Conservation (phyloP, 2,888 invertebrate species). For the Lasioglossum malachurum region DNA sequence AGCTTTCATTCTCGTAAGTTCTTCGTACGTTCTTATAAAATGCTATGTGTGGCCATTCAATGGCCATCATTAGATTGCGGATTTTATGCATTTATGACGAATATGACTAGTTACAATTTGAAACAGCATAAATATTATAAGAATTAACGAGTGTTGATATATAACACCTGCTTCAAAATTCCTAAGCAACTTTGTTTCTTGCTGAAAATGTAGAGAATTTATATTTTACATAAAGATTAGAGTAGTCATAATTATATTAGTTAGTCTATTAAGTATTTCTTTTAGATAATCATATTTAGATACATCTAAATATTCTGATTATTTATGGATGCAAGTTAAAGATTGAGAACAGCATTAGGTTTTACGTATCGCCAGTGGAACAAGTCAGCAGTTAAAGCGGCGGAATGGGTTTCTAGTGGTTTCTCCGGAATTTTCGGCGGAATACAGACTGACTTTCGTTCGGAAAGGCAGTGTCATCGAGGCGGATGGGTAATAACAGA, state of each 20-base stretch:
- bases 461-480: slow-evolving; percentile 53
- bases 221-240: too few relatives aligned
- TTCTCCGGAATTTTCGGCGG: not conserved
- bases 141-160: too few relatives aligned
- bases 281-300: too few relatives aligned
- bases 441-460: slow-evolving; percentile 25
- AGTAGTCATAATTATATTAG: not conserved
- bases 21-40: not conserved
- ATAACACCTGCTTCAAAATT: too few relatives aligned
- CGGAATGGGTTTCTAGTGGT: not conserved
- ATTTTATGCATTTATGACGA: too few relatives aligned
- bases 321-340: not conserved
- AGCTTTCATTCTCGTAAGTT: not conserved
- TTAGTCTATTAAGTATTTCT: not conserved
- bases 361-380: not conserved
- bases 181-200: too few relatives aligned
- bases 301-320: not conserved
- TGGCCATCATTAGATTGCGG: too few relatives aligned
- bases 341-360: not conserved
- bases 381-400: not conserved
- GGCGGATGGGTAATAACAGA: slow-evolving; percentile 49
- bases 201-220: not conserved
- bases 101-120: too few relatives aligned
- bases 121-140: too few relatives aligned
- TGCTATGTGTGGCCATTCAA: too few relatives aligned